Conservation (phyloP, 2,888 invertebrate genomes). For the Nemapogon koenigi region DNA sequence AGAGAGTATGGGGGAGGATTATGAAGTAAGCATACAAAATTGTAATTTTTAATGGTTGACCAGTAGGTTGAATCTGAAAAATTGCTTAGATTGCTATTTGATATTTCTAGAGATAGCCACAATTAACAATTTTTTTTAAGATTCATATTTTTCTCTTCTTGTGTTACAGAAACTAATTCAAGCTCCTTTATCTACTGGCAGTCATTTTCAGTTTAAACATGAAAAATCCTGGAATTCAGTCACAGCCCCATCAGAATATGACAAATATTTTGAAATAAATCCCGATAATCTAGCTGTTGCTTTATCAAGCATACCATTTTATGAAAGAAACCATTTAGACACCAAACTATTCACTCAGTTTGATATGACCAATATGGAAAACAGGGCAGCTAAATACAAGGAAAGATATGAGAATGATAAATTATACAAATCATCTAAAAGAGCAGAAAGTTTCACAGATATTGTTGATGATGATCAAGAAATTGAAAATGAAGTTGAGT, state of each 20-base stretch:
- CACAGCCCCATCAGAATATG: constrained; percentile 39
- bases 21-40: constrained; percentile 42
- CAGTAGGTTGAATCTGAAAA: too few relatives aligned
- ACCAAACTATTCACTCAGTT: constrained; percentile 32
- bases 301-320: constrained; percentile 45
- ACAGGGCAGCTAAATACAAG: constrained; percentile 41
- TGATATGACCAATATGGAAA: constrained; percentile 44
- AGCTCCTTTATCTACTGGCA: constrained; percentile 44
- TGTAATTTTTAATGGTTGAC: too few relatives aligned
- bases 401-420: constrained; percentile 47
- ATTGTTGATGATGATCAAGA: constrained; percentile 20
- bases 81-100: too few relatives aligned
- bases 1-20: constrained; percentile 51
- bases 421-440: constrained; percentile 20
- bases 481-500: too few relatives aligned
- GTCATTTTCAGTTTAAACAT: constrained; percentile 59
- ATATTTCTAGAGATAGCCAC: not conserved
- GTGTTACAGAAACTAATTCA: constrained; percentile 50
- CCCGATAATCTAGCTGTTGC: constrained; percentile 41
- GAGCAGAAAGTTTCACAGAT: constrained; percentile 12
- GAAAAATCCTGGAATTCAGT: constrained; percentile 53
- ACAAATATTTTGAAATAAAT: constrained; percentile 52
- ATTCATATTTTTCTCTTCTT: too few relatives aligned
- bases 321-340: constrained; percentile 43
- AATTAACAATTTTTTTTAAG: constrained; percentile 3